Base-by-base conservation (phyloP, 2,888 invertebrate species). In the Pasiphila rectangulata region DNA sequence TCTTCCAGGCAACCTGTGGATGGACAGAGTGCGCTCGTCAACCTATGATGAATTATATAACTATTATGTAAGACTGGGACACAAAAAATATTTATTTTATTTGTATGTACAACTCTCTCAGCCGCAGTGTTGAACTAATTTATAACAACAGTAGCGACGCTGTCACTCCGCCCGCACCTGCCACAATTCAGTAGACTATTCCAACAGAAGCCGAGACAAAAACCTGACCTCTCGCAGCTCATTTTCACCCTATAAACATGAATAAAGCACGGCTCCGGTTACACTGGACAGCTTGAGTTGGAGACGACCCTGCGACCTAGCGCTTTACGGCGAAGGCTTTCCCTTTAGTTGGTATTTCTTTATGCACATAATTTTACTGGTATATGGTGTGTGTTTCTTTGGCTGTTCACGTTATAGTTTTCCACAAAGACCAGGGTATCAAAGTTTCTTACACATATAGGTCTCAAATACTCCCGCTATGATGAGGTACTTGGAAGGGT, bases 241-340 rank as follows among this genome's bases (percentile, higher is more conserved):
- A 29, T 29, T 15, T 23, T 27, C 19, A 27, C 15, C 27, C 42
- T 38, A 51, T 40, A 50, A 50, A 46, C 20, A 20, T 27, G 34
- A 51, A 46, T 25, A 51, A 52, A 53, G 39, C 34, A 42, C 16
- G 49, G 65, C 17, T 63, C 63, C 34, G 29, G 32, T 21, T 46
- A 51, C 3, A 27, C 21, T 61, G 58, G 67, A 6, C 27, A 37
- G 23, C 34, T 38, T 60, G 64, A 61, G 56, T 51, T 24, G 45
- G 30, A 63, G 61, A 36, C 58, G 63, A 62, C 61, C 66, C 61
- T 57, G 43, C 39, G 55, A 64, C 61, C 61, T 57, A 44, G 50
- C 57, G 62, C 59, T 64, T 67, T 54, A 60, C 36, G 57, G 55
- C 42, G 41, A 48, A 51, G 43, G 61, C 67, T 69, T 68, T 69